phyloP scores from a whole-genome alignment of 2,113 vertebrate genomes.

The Diadophis punctatus region DNA sequence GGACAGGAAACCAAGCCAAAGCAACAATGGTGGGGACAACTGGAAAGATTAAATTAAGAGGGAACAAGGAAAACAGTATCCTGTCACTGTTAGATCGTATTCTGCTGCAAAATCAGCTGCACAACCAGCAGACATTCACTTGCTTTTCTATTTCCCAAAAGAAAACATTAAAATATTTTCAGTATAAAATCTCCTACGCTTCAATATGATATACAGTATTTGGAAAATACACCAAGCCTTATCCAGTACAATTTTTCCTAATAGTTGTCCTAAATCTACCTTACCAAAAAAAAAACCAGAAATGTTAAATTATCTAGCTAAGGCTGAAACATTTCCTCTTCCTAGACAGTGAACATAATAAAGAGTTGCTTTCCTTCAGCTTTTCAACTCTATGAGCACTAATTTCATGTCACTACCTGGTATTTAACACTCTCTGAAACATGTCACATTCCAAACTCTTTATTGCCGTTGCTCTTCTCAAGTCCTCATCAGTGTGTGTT shows the following conservation, averaged over 20 bases:
- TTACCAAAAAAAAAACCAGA: neutral
- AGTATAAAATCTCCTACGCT: neutral
- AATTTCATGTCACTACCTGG: neutral
- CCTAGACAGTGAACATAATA: neutral
- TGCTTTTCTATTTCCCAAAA: neutral
- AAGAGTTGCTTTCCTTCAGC: neutral
- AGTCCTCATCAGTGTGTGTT: neutral
- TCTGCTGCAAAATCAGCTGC: neutral
- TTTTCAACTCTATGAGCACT: neutral
- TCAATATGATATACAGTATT: neutral
- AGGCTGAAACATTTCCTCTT: neutral
- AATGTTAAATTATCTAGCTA: neutral
- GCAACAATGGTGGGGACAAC: neutral
- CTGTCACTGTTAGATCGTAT: neutral
- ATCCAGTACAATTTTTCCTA: neutral
- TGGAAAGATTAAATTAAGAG: neutral
- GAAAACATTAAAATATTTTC: neutral
- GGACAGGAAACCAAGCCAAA: neutral
- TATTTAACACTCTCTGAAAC: neutral
- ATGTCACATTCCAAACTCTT: neutral
- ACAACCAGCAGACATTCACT: neutral
- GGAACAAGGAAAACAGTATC: neutral
- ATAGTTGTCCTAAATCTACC: neutral
- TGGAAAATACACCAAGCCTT: neutral
- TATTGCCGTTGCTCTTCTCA: neutral